Conservation (phyloP, 2,797 vertebrate species). For the Epinephelus coioides region DNA sequence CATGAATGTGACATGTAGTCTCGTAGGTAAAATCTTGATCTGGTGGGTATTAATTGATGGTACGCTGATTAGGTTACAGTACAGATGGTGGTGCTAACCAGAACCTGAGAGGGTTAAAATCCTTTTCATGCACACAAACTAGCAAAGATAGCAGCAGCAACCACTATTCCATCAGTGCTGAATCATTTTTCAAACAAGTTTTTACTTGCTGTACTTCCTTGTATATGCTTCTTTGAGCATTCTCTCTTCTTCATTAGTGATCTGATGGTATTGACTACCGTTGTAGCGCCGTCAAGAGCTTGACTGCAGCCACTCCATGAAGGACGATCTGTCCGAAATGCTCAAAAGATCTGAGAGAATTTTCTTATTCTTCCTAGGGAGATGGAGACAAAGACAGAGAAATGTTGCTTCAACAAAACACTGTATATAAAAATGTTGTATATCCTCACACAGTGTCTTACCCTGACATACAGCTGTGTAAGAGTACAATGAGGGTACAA, state of each 20-base stretch:
- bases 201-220: neutral
- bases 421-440: neutral
- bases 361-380: slow-evolving; percentile 81
- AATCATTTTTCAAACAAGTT: neutral
- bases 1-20: neutral
- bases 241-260: neutral
- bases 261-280: neutral
- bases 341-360: slow-evolving; percentile 79
- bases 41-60: neutral
- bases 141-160: slow-evolving; percentile 13
- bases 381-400: slow-evolving; percentile 29
- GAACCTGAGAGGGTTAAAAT: slow-evolving; percentile 35
- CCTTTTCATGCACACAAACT: slow-evolving; percentile 4
- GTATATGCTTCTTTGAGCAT: neutral
- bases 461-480: slow-evolving; percentile 16
- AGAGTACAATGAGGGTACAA: neutral
- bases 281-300: slow-evolving; percentile 55
- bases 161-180: neutral
- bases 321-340: slow-evolving; percentile 76
- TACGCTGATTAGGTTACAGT: slow-evolving; percentile 20
- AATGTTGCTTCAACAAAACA: slow-evolving; percentile 13
- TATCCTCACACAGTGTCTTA: neutral
- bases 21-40: slow-evolving; percentile 8
- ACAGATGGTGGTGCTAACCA: slow-evolving; percentile 19
- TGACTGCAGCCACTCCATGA: slow-evolving; percentile 78